These are phyloP conservation scores for Platysternon megacephalum DNA, from an alignment of 2,113 vertebrate genomes.

Conservation along the genomic window DNA sequence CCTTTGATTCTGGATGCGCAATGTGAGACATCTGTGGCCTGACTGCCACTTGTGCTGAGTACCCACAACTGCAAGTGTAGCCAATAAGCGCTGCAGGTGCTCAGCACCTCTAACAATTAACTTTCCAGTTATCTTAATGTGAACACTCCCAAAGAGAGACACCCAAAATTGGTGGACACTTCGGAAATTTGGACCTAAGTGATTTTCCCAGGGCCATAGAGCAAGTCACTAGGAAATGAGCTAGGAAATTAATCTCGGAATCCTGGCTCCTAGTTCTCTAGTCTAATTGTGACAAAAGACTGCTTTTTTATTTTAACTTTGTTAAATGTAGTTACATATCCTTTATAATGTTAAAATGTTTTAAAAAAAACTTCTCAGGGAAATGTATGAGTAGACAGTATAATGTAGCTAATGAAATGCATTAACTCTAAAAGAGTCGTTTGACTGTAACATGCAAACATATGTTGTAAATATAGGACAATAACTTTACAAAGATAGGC, in stretches of 20 bases:
- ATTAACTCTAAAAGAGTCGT: neutral
- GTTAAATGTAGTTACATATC: neutral
- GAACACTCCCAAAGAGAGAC: neutral
- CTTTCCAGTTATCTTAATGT: neutral
- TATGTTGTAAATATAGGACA: neutral
- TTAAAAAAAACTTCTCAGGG: neutral
- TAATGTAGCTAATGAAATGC: neutral
- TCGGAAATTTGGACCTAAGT: neutral
- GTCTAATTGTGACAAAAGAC: neutral
- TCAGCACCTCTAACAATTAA: neutral
- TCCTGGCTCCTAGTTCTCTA: neutral
- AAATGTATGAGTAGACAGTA: neutral
- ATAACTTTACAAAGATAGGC: neutral
- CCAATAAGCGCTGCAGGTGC: accelerated
- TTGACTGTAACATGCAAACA: neutral
- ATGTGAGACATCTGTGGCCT: neutral
- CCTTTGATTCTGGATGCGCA: neutral
- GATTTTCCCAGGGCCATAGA: neutral
- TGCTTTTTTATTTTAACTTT: neutral
- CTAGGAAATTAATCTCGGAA: neutral
- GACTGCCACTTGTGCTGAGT: neutral
- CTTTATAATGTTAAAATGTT: neutral
- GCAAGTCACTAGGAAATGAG: neutral
- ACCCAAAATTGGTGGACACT: neutral
- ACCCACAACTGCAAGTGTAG: neutral